Percentiles rank a stretch among this genome's conserved stretches.
Conservation (phyloP, 2,888 invertebrate species). For the Drosophila mimetica region DNA sequence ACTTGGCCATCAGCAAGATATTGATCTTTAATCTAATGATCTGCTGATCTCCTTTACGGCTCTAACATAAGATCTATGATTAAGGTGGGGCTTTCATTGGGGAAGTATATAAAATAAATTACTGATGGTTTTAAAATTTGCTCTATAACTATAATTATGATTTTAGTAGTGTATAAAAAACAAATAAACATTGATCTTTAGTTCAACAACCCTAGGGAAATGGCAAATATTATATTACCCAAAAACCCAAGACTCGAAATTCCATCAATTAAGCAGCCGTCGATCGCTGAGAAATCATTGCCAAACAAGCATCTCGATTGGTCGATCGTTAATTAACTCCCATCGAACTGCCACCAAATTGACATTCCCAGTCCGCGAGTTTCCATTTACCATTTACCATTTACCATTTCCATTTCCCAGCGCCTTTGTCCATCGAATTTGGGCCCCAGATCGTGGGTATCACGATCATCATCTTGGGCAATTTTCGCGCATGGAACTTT, state of each 20-base stretch:
- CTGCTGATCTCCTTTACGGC: slow-evolving; percentile 12
- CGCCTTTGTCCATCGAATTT: slow-evolving; percentile 26
- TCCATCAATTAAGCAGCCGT: slow-evolving; percentile 32
- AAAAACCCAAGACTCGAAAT: slow-evolving; percentile 7
- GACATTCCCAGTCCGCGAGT: slow-evolving; percentile 56
- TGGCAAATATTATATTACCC: not conserved
- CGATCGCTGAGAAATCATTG: slow-evolving; percentile 28
- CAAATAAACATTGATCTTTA: not conserved
- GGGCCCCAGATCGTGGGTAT: slow-evolving; percentile 33
- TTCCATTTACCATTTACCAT: slow-evolving; percentile 36
- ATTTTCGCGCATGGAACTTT: slow-evolving; percentile 57
- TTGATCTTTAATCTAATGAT: slow-evolving; percentile 7
- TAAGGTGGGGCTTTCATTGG: not conserved
- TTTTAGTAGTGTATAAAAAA: too few species aligned
- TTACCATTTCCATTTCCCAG: slow-evolving; percentile 43
- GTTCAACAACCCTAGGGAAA: not conserved
- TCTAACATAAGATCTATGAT: not conserved
- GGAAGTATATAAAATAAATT: not conserved
- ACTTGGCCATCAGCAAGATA: slow-evolving; percentile 4
- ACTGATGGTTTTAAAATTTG: not conserved
- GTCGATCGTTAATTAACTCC: slow-evolving; percentile 46
- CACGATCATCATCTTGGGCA: slow-evolving; percentile 51
- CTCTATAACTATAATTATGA: not conserved
- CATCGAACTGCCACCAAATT: slow-evolving; percentile 55
- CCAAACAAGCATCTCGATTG: slow-evolving; percentile 36